phyloP scores from a whole-genome alignment of 2,888 invertebrate genomes.

The Desoria tigrina region DNA sequence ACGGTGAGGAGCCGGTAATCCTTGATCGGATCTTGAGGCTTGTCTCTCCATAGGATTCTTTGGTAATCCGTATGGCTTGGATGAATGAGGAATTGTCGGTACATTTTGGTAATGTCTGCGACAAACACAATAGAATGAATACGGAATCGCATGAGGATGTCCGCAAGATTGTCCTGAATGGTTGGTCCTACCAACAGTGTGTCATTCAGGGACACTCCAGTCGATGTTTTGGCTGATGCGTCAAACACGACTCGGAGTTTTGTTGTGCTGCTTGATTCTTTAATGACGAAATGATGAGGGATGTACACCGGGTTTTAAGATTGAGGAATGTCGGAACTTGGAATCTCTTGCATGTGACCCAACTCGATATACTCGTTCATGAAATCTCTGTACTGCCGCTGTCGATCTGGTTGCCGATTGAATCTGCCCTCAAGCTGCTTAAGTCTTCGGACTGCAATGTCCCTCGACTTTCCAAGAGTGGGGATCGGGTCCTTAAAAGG shows the following conservation, averaged over 20 bases:
- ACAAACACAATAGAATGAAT: conserved; percentile 53
- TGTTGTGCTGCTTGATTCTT: conserved; percentile 31
- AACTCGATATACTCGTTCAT: conserved; percentile 25
- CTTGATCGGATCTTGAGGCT: conserved; percentile 40
- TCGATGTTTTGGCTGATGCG: conserved; percentile 23
- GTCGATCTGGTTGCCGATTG: background rate
- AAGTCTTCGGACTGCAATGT: conserved; percentile 10
- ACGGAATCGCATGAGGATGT: conserved; percentile 54
- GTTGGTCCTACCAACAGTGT: conserved; percentile 54
- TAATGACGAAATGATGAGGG: conserved; percentile 43
- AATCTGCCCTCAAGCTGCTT: conserved; percentile 17
- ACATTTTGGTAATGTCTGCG: conserved; percentile 57
- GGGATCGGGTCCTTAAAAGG: background rate
- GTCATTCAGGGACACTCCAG: conserved; percentile 55
- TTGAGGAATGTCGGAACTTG: too few relatives aligned
- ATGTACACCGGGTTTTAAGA: background rate
- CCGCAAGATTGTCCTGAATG: conserved; percentile 55
- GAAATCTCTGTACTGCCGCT: conserved; percentile 20
- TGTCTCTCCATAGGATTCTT: conserved; percentile 55
- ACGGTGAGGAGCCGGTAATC: conserved; percentile 51
- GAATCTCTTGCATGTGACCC: conserved; percentile 27
- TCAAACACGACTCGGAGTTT: conserved; percentile 45
- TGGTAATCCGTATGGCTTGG: conserved; percentile 54
- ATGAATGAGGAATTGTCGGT: conserved; percentile 54
- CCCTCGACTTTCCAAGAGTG: background rate